phyloP scores from a whole-genome alignment of 30 jellyfish, hydroid and myxozoan genomes.

The Nemopilema nomurai region DNA sequence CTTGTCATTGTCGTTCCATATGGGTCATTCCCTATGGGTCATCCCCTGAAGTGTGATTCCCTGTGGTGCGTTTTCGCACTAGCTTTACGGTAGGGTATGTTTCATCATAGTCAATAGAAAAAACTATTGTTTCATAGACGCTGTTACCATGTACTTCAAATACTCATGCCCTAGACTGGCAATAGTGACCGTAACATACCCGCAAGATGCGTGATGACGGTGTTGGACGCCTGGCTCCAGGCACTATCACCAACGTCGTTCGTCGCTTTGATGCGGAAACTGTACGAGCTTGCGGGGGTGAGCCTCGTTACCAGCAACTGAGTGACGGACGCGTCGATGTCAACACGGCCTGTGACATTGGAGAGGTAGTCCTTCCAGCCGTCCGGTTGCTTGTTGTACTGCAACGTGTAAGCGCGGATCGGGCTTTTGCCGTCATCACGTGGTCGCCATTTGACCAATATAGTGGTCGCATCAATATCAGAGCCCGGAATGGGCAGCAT shows the following conservation, averaged over 20 bases:
- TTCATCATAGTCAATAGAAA: too few relatives aligned
- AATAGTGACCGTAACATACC: constrained; percentile 61
- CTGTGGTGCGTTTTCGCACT: too few relatives aligned
- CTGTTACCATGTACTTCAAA: too few relatives aligned
- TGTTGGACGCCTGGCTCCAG: constrained; percentile 78
- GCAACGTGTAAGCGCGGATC: constrained; percentile 81
- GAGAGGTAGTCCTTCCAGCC: constrained; percentile 80
- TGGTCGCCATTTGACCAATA: constrained; percentile 84
- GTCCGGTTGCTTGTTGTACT: constrained; percentile 65
- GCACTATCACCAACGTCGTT: constrained; percentile 91
- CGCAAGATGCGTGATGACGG: constrained; percentile 52
- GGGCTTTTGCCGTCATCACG: constrained; percentile 89
- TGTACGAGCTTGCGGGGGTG: constrained; percentile 76
- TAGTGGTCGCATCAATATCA: constrained; percentile 68
- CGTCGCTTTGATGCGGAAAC: constrained; percentile 84
- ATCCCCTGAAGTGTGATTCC: too few relatives aligned
- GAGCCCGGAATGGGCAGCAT: constrained; percentile 76
- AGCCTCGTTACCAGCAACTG: constrained; percentile 55
- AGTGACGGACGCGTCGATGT: constrained; percentile 46
- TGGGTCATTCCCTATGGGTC: too few relatives aligned
- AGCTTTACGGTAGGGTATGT: too few relatives aligned
- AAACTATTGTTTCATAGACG: too few relatives aligned
- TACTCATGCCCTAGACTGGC: too few relatives aligned
- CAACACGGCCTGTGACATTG: constrained; percentile 55
- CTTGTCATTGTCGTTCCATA: too few relatives aligned